Evolutionary conservation across 2,888 invertebrate genomes (phyloP), one percentile per base, ranked within the genome.

Genomic region (Anorthoa munda): DNA sequence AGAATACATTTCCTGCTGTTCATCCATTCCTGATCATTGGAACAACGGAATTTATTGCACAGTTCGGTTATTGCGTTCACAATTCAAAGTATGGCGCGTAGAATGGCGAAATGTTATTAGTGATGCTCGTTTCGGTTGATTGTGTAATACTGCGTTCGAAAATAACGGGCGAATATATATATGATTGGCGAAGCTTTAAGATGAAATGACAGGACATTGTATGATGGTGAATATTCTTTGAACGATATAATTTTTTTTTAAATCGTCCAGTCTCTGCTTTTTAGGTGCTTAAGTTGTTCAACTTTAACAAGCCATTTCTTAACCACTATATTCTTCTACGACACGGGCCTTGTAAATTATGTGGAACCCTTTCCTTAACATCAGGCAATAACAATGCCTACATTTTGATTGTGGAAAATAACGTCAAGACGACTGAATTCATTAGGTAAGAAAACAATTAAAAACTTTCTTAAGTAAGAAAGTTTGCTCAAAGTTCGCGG

Each of bases 401-500:
- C 26, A 21, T 66, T 66, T 39, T 56, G 12, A 13, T n/a, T 13
- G 5, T 11, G 23, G 11, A 50, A 18, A 66, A 73, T 74, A 69
- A 50, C 56, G 15, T 15, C 5, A 46, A 48, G 15, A 51, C 45
- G n/a, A 51, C 2, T 21, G 21, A 45, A 21, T 64, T 55, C 26
- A 64, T 60, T 77, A 51, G 11, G 53, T 51, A 48, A 60, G 64
- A 48, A 66, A 69, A 45, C 53, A 58, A 79, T 66, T 56, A 55
- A 45, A 39, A 70, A 75, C 56, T 79, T 79, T 59, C 65, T 23
- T 23, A n/a, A 45, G 48, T 60, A 68, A 61, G 21, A 74, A 79
- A 66, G 58, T 69, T 75, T 66, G 21, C 18, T 21, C 21, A 58
- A 74, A 65, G 21, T 65, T 21, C 17, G 51, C 31, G 46, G 31